These are phyloP conservation scores for Alosa sapidissima DNA, from an alignment of 2,797 vertebrate genomes.

Conservation along the genomic window DNA sequence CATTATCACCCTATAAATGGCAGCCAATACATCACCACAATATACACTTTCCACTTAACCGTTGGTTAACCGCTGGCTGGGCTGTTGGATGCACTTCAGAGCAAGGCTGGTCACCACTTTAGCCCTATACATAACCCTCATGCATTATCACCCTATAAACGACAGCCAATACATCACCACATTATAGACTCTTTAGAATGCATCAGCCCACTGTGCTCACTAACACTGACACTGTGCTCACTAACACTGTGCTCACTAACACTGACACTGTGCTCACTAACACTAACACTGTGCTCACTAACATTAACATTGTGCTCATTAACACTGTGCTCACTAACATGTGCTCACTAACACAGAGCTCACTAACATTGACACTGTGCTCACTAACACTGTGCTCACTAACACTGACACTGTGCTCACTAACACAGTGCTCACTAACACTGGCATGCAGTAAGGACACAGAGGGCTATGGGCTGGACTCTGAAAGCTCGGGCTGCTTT, in stretches of 20 bases:
- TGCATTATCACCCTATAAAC: background rate
- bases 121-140: background rate
- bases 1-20: background rate
- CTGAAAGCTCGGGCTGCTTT: background rate
- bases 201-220: background rate
- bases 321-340: too few relatives aligned
- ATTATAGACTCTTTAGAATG: background rate
- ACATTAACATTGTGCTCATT: too few relatives aligned
- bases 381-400: too few relatives aligned
- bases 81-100: background rate
- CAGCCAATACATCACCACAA: background rate
- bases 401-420: too few relatives aligned
- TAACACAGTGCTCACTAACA: too few relatives aligned
- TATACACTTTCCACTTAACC: background rate
- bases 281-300: too few relatives aligned
- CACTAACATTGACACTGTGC: too few relatives aligned
- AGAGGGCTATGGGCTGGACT: background rate
- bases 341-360: too few relatives aligned
- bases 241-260: too few relatives aligned
- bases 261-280: too few relatives aligned
- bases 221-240: too few relatives aligned
- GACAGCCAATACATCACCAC: background rate
- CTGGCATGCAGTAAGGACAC: too few relatives aligned
- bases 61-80: background rate
- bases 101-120: background rate